Base-by-base conservation (phyloP, 1,140 invertebrate genomes). In the Drosophila setifemur region DNA sequence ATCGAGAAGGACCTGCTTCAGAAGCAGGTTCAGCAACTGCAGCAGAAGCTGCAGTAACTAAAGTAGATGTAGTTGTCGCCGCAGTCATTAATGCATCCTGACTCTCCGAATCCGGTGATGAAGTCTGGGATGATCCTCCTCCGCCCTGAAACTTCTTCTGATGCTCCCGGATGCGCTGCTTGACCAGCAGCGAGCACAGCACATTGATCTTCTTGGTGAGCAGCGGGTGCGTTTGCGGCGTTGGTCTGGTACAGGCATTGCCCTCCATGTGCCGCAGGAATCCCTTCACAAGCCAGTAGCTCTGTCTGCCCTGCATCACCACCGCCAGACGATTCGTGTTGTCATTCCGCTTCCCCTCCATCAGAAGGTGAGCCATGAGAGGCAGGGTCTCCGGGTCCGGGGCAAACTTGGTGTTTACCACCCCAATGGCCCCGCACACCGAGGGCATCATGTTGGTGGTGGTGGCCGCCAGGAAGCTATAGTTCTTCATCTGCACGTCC, bases 121-220 rank as follows among this genome's bases (percentile, higher is more conserved):
- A 9, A 16, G 5, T 3, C 4, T n/a, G 11, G 1, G 31, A 33
- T 25, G 29, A 16, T 3, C 33, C 35, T 0, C 11, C 21, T 4
- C 1, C 4, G 0, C 21, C 2, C 2, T 21, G 70, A 11, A 14
- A 19, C 11, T 60, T 52, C 18, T 72, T 63, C 6, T 85, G 55
- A 6, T 79, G 49, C 14, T 90, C 88, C 7, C 78, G 55, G 0
- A 81, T 70, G 9, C 73, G 74, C 29, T 90, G 88, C 37, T 90
- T 90, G 0, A 89, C 73, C 43, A 90, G 57, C 12, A 88, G 45
- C 11, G 77, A 76, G 48, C 88, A 90, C 1, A 90, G 47, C 0
- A 85, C 66, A 45, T 90, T 89, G 19, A 90, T 90, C 53, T 90
- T 90, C 37, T 74, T 82, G 2, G 89, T 87, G 0, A 90, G 52